Evolutionary conservation across 2,888 invertebrate genomes (phyloP).

Genomic region (Tetragonisca angustula): DNA sequence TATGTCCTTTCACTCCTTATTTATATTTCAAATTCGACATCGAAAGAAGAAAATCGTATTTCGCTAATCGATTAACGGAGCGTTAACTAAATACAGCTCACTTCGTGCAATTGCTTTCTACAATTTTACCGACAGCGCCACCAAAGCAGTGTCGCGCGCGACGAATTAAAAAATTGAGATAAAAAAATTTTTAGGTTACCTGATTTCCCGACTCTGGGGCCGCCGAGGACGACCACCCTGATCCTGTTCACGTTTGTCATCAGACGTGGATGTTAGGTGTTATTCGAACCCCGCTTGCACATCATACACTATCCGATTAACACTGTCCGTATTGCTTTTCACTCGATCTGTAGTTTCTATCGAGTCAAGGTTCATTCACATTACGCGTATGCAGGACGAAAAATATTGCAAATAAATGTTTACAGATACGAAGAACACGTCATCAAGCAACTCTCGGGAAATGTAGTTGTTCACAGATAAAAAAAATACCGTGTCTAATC

Average conservation of each 20-base stretch:
- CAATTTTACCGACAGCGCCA: neutral
- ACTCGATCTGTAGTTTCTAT: conserved; percentile 37
- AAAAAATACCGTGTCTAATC: neutral
- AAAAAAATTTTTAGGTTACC: conserved; percentile 86
- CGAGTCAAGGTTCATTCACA: conserved; percentile 34
- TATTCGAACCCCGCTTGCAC: conserved; percentile 68
- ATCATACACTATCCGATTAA: conserved; percentile 53
- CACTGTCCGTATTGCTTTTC: conserved; percentile 56
- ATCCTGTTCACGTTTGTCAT: conserved; percentile 93
- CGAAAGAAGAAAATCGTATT: neutral
- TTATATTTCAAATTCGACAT: neutral
- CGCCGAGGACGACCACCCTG: conserved; percentile 92
- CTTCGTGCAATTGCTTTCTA: neutral
- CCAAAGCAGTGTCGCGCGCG: neutral
- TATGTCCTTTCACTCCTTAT: neutral
- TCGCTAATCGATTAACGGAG: neutral
- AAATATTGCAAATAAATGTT: conserved; percentile 23
- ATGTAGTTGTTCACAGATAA: neutral
- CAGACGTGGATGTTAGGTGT: conserved; percentile 74
- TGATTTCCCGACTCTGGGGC: conserved; percentile 91
- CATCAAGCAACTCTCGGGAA: conserved; percentile 1
- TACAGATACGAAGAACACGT: conserved; percentile 7
- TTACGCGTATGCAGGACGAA: conserved; percentile 35
- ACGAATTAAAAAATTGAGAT: neutral
- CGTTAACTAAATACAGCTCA: neutral